These are phyloP conservation scores for Aricia agestis DNA, from an alignment of 1,140 invertebrate genomes.

Conservation along the genomic window DNA sequence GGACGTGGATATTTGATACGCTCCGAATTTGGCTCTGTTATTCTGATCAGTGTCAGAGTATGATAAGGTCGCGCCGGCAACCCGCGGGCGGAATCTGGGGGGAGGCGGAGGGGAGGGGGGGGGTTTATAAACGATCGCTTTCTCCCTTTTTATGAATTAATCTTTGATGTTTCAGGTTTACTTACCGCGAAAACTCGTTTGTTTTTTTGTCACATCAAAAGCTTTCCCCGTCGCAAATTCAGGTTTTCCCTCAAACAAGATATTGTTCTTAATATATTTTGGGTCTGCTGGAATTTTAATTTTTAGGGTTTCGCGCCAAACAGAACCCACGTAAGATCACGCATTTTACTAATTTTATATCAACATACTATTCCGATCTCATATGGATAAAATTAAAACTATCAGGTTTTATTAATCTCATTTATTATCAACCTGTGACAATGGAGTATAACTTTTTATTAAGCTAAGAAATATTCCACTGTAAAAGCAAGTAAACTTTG, in stretches of 20 bases:
- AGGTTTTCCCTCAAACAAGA: not conserved
- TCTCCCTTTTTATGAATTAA: not conserved
- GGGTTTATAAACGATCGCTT: not conserved
- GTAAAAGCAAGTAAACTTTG: too few species aligned
- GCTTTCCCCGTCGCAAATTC: not conserved
- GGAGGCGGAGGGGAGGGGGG: not conserved
- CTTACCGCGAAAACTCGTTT: not conserved
- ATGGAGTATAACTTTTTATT: too few species aligned
- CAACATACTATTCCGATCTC: too few species aligned
- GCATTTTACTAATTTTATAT: too few species aligned
- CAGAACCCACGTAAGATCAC: too few species aligned
- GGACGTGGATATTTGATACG: not conserved
- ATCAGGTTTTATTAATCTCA: too few species aligned
- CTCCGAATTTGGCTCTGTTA: not conserved
- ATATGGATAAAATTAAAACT: too few species aligned
- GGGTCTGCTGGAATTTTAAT: not conserved
- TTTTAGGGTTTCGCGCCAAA: not conserved
- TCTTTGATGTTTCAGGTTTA: not conserved
- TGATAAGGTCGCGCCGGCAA: not conserved
- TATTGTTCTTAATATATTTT: not conserved
- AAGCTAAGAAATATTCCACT: too few species aligned
- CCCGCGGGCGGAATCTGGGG: too few species aligned
- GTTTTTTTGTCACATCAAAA: not conserved
- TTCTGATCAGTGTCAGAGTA: not conserved
- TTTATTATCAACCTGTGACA: too few species aligned